Percentiles rank a stretch among this genome's conserved stretches.
Conservation (phyloP, 2,113 vertebrate species). For the Rhodinocichla rosea region DNA sequence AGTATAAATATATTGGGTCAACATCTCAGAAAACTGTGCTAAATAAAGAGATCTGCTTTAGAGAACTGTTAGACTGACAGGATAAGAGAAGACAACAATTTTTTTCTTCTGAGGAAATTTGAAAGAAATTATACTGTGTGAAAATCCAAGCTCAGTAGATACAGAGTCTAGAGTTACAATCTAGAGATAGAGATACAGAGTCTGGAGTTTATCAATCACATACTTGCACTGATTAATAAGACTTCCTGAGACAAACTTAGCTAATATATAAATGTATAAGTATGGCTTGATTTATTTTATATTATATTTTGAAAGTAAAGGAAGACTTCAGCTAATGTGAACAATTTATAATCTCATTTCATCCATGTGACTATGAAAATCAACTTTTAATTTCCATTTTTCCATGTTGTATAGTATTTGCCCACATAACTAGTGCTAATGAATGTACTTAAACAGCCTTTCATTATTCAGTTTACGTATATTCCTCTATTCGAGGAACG, state of each 20-base stretch:
- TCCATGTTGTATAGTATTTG: not conserved
- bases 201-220: not conserved
- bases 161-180: not conserved
- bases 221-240: not conserved
- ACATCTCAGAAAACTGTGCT: not conserved
- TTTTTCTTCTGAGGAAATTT: not conserved
- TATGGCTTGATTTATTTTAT: not conserved
- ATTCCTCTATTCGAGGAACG: not conserved
- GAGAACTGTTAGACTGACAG: not conserved
- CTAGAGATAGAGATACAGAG: rapidly evolving
- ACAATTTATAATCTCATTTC: not conserved
- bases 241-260: not conserved
- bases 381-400: not conserved
- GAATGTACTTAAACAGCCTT: not conserved
- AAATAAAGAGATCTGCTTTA: not conserved
- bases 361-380: not conserved
- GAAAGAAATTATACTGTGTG: not conserved
- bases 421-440: not conserved
- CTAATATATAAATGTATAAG: not conserved
- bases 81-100: not conserved
- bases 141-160: not conserved
- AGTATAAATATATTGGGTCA: not conserved
- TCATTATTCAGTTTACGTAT: not conserved
- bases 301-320: not conserved
- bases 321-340: not conserved